Evolutionary conservation across 2,888 invertebrate genomes (phyloP).

Genomic region (Disparrhopalites patrizii): DNA sequence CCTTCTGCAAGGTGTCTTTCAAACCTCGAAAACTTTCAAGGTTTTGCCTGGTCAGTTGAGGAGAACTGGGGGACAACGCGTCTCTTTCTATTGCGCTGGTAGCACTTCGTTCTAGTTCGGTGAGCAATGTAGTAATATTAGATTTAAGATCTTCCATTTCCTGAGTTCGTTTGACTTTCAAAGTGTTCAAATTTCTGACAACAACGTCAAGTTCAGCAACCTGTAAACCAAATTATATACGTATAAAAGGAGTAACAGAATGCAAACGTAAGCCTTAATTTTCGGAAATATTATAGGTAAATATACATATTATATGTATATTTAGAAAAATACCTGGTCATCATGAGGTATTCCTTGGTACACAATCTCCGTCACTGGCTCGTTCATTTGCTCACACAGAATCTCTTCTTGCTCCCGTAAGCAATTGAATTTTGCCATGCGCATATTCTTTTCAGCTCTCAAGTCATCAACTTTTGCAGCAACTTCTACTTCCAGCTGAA

Average conservation of each 20-base stretch:
- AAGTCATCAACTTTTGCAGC: not conserved
- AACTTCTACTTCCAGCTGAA: conserved; percentile 15
- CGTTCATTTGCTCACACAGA: conserved; percentile 17
- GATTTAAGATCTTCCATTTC: conserved; percentile 15
- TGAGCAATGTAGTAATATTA: conserved; percentile 1
- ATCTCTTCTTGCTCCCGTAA: conserved; percentile 23
- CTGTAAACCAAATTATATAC: conserved; percentile 2
- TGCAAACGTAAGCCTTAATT: too few species aligned
- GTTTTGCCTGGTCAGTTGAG: conserved; percentile 9
- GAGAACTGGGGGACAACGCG: not conserved
- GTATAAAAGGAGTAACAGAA: not conserved
- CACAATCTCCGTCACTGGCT: conserved; percentile 13
- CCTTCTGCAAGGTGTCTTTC: not conserved
- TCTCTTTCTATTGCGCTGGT: conserved; percentile 7
- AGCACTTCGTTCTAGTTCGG: conserved; percentile 8
- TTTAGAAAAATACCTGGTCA: conserved; percentile 17
- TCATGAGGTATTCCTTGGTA: conserved; percentile 26
- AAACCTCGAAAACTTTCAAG: conserved; percentile 8
- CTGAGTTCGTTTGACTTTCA: conserved; percentile 7
- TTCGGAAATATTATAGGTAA: not conserved
- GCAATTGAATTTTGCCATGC: conserved; percentile 25
- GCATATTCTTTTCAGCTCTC: conserved; percentile 17
- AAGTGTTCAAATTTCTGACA: conserved; percentile 15
- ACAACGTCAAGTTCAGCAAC: conserved; percentile 21
- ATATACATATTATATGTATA: not conserved